phyloP scores from a whole-genome alignment of 2,888 invertebrate species.

The Calameuta pallipes region DNA sequence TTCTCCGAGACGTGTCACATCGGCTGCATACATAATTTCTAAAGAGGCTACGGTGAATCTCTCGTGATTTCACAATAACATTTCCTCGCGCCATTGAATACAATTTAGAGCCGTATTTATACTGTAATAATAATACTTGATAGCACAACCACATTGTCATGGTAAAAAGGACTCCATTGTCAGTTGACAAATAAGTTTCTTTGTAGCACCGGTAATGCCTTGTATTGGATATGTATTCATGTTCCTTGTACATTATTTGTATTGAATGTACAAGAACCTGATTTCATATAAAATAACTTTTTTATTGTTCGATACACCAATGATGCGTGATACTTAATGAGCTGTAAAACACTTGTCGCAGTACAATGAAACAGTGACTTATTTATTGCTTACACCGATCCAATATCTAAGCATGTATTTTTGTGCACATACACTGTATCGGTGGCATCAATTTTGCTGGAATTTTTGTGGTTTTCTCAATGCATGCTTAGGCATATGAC shows the following conservation, averaged over 20 bases:
- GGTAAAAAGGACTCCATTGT: not conserved
- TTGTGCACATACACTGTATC: no score
- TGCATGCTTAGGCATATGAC: no score
- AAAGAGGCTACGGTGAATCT: conserved; percentile 9
- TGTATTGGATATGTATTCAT: not conserved
- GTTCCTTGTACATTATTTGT: not conserved
- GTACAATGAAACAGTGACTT: not conserved
- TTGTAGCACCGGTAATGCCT: not conserved
- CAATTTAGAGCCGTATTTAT: not conserved
- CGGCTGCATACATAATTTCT: conserved; percentile 47
- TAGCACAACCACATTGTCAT: not conserved
- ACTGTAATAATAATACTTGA: not conserved
- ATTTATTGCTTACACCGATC: not conserved
- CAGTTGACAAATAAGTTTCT: not conserved
- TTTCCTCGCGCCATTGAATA: not conserved
- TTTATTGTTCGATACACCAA: not conserved
- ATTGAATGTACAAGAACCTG: not conserved
- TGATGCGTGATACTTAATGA: not conserved
- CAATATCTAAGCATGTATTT: no score
- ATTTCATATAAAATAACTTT: not conserved
- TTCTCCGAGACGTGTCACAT: conserved; percentile 54
- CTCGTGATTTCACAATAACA: not conserved
- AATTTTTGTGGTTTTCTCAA: no score
- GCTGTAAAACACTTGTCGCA: not conserved
- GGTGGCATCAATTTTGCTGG: no score